These are phyloP conservation scores for Melangyna quadrimaculata DNA, from an alignment of 2,888 invertebrate genomes.

Conservation along the genomic window DNA sequence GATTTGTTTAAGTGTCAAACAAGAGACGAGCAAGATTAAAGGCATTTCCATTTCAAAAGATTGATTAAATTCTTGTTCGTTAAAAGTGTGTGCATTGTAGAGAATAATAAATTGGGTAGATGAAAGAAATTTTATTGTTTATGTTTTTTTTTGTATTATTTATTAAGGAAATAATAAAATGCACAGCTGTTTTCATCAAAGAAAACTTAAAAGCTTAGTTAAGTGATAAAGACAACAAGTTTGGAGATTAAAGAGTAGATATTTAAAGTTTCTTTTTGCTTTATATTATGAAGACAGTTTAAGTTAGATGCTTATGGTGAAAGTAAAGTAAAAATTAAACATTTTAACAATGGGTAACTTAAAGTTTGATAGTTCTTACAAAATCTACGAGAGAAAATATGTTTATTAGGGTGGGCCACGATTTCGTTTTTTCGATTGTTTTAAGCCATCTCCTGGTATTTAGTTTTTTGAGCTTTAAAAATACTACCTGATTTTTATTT, in stretches of 20 bases:
- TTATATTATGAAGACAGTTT: too few species aligned
- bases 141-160: not conserved
- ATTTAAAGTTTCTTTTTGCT: not conserved
- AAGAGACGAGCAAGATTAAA: not conserved
- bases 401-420: too few species aligned
- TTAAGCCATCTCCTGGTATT: too few species aligned
- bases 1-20: slow-evolving; percentile 17
- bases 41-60: not conserved
- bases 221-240: not conserved
- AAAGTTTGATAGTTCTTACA: too few species aligned
- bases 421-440: too few species aligned
- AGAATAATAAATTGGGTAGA: slow-evolving; percentile 1
- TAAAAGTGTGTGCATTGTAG: not conserved
- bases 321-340: too few species aligned
- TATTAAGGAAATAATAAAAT: not conserved
- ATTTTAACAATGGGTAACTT: too few species aligned
- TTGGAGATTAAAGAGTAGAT: not conserved
- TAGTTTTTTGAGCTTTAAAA: too few species aligned
- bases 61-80: not conserved
- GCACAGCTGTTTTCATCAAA: not conserved
- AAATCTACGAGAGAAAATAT: too few species aligned
- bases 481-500: too few species aligned
- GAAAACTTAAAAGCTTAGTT: not conserved
- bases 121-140: not conserved
- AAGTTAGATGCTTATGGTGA: not conserved